phyloP scores from a whole-genome alignment of 23 tunicate genomes.

The Trididemnum miniatum region DNA sequence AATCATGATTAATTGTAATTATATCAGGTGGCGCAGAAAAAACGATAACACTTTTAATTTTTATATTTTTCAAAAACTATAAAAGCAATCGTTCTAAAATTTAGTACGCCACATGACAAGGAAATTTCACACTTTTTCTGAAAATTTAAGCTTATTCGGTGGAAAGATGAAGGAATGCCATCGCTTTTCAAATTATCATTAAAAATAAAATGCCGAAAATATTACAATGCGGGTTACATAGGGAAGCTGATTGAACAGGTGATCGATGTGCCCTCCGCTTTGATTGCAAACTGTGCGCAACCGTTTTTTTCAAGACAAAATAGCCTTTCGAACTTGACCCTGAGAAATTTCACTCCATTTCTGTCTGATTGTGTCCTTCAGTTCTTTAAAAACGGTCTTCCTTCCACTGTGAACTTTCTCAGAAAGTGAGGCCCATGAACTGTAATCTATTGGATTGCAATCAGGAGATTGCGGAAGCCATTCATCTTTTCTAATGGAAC shows the following conservation, averaged over 20 bases:
- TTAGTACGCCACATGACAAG: too few species aligned
- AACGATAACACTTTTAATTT: too few species aligned
- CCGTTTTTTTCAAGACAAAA: conserved; percentile 17
- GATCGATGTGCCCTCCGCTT: conserved; percentile 7
- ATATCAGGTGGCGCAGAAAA: too few species aligned
- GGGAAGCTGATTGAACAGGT: neutral
- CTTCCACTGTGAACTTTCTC: conserved; percentile 32
- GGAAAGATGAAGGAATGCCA: too few species aligned
- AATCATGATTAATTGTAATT: too few species aligned
- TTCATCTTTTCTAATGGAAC: neutral
- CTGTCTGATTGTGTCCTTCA: conserved; percentile 23
- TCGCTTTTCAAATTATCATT: too few species aligned
- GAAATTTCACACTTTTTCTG: too few species aligned
- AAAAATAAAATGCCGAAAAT: too few species aligned
- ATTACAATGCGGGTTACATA: conserved; percentile 7
- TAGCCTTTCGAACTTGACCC: neutral
- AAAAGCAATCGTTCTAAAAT: too few species aligned
- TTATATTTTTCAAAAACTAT: too few species aligned
- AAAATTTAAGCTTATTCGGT: too few species aligned
- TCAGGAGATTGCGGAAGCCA: neutral
- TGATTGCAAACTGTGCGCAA: conserved; percentile 2
- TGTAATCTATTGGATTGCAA: neutral
- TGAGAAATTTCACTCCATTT: conserved; percentile 1
- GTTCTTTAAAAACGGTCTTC: conserved; percentile 19
- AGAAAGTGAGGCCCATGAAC: conserved; percentile 10